A percentile compares a stretch with the other conserved stretches of the same genome.
phyloP scores from a whole-genome alignment of 1,140 invertebrate species.

The Lordiphosa collinella region DNA sequence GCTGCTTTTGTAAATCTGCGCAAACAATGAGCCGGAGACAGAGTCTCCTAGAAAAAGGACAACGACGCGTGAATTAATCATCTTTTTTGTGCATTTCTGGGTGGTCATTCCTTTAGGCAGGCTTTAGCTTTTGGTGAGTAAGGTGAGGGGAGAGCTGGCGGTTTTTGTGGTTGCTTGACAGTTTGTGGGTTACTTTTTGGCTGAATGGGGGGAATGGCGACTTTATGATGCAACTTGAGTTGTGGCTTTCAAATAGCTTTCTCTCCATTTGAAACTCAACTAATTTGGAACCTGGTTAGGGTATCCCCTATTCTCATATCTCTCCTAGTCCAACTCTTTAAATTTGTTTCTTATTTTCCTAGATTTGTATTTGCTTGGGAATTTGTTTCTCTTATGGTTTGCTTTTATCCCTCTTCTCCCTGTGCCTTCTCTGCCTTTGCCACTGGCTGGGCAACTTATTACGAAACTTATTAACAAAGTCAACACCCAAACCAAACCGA shows the following conservation, averaged over 20 bases:
- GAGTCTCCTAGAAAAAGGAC: slow-evolving; percentile 1
- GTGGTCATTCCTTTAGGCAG: slow-evolving; percentile 21
- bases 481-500: slow-evolving; percentile 56
- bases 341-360: neutral
- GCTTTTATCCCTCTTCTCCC: slow-evolving; percentile 34
- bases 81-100: slow-evolving; percentile 45
- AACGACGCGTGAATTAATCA: slow-evolving; percentile 66
- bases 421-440: slow-evolving; percentile 36
- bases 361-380: slow-evolving; percentile 35
- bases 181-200: slow-evolving; percentile 14
- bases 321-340: no score
- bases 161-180: slow-evolving; percentile 29
- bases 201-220: neutral
- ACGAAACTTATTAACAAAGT: slow-evolving; percentile 76
- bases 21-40: slow-evolving; percentile 38
- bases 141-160: neutral
- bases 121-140: slow-evolving; percentile 3
- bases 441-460: slow-evolving; percentile 55
- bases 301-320: no score
- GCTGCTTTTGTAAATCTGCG: slow-evolving; percentile 46
- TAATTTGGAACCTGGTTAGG: no score
- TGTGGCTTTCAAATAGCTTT: no score
- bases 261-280: no score
- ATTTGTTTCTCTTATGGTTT: slow-evolving; percentile 48
- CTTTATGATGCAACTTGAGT: no score